Base-by-base conservation (phyloP, 1,140 invertebrate species). In the Dendrolimus kikuchii region DNA sequence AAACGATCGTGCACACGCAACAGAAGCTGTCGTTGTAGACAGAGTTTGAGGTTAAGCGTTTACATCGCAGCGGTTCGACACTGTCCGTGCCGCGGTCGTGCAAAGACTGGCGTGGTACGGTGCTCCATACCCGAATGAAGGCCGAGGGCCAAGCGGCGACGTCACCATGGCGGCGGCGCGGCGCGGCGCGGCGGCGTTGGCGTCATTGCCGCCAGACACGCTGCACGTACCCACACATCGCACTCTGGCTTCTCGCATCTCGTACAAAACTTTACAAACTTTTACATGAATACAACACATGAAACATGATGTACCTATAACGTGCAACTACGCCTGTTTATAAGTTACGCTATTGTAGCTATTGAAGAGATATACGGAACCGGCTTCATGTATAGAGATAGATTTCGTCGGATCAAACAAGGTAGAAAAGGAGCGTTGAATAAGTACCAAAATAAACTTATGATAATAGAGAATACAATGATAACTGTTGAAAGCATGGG, bases 61-160 rank as follows among this genome's bases (percentile, higher is more conserved):
- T 77, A 86, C 82, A 86, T 86, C 74, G 79, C 82, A 86, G 55
- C 82, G 80, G 77, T 49, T 72, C 73, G 71, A 85, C 73, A 80
- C 79, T 74, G 74, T 74, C 71, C 68, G 75, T 75, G 75, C 74
- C 75, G 77, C 77, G 74, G 68, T 71, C 64, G 78, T 71, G 75
- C 71, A 76, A 59, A 75, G 77, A 83, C 80, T 81, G 71, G 65
- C 43, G 51, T 38, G 47, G 38, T 38, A 9, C 51, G 6, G n/a
- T 46, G 49, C 10, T 43, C 37, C 44, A 49, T 44, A 49, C 49
- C 60, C 58, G 55, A 60, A 52, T 60, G 50, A 44, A 49, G 54
- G 49, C 54, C 42, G 59, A 54, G 46, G 55, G 51, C 58, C 76
- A 68, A 68, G 62, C 53, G 62, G 68, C 51, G 59, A 48, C 7